Base-by-base conservation (phyloP, 2,113 vertebrate species). In the Pipra filicauda region DNA sequence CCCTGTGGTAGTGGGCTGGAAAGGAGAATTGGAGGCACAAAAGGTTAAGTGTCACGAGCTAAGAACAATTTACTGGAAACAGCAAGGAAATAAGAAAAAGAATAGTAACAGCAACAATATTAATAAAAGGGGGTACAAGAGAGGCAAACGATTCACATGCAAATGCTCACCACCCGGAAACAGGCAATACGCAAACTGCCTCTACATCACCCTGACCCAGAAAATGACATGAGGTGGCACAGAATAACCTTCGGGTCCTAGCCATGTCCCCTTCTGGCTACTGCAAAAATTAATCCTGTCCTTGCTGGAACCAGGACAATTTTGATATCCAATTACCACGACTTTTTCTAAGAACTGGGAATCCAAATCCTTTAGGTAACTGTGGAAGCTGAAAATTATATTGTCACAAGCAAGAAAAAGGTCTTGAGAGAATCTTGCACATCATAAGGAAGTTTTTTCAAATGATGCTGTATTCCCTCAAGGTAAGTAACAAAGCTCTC, bases 141-240 rank as follows among this genome's bases (percentile, higher is more conserved):
- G 48, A 48, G 24, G 15, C 18, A 18, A 83, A 35, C 1, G 0
- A n/a, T 41, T 41, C 41, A 35, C 55, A 31, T 0, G 0, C 0
- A 0, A 83, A 70, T 11, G 21, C 24, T 69, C 20, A 12, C 1
- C 2, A 48, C 0, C 0, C 6, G 35, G 48, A 55, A 70, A 83
- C 9, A 0, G 0, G 26, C 41, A 55, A 61, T 31, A 75, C 3
- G 9, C 8, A 14, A 41, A 62, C 6, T 10, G 26, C 8, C 7
- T 15, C 41, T 24, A 35, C 0, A 0, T 22, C 9, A 55, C 6
- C 26, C 35, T 0, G 0, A 41, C 9, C 20, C 26, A 49, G n/a
- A 76, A 62, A 70, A 83, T 35, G 0, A 83, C 27, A 6, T 18
- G n/a, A 69, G 16, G 24, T 82, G 54, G 20, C 21, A 33, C 1